These are phyloP conservation scores for Gracilinanus agilis DNA, from an alignment of 2,113 vertebrate species.

Conservation along the genomic window DNA sequence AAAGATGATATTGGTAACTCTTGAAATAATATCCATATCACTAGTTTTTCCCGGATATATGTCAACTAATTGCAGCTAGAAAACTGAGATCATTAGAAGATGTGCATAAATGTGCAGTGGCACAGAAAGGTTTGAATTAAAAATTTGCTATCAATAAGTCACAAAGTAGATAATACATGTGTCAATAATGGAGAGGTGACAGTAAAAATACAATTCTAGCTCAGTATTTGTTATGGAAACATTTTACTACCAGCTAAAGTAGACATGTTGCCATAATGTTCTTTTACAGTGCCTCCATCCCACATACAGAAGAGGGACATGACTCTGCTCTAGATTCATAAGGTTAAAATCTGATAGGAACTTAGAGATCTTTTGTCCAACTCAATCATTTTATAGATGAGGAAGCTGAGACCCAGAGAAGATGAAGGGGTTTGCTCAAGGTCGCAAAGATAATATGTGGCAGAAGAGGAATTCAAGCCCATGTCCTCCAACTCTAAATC, in stretches of 20 bases:
- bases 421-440: neutral
- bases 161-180: neutral
- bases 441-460: neutral
- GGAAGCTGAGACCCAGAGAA: neutral
- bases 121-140: neutral
- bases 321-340: neutral
- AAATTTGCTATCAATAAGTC: neutral
- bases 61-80: neutral
- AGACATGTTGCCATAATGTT: neutral
- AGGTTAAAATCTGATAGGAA: neutral
- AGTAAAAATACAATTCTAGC: neutral
- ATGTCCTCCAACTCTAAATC: neutral
- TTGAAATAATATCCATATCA: neutral
- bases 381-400: neutral
- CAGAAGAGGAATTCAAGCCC: neutral
- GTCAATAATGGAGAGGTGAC: neutral
- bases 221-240: neutral
- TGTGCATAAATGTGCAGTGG: neutral
- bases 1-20: too few species aligned
- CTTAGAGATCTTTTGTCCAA: neutral
- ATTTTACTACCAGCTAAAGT: neutral
- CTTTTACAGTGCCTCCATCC: neutral
- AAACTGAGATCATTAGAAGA: neutral
- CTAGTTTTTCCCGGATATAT: neutral
- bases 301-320: neutral